A percentile compares a stretch with the other conserved stretches of the same genome.
Conservation (phyloP, 2,113 vertebrate genomes). For the Aphelocoma coerulescens region DNA sequence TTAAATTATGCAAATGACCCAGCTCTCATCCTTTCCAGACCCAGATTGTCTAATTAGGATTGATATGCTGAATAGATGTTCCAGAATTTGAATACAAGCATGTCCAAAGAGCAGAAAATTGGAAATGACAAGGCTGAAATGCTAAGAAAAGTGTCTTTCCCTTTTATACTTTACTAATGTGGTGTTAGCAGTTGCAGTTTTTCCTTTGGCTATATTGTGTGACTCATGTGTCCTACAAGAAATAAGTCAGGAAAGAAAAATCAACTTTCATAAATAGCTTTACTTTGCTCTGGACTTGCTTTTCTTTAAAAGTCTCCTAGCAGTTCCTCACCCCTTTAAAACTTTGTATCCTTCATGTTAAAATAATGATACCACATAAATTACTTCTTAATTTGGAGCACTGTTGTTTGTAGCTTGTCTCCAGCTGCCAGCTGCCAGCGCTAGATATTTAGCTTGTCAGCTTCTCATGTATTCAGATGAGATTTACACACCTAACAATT, state of each 20-base stretch:
- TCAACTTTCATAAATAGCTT: constrained; percentile 62
- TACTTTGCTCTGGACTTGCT: constrained; percentile 48
- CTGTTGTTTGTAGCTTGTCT: constrained; percentile 10
- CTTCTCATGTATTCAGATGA: not conserved
- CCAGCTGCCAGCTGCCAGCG: constrained; percentile 11
- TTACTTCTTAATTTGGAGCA: constrained; percentile 42
- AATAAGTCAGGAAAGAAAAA: constrained; percentile 62
- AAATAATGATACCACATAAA: constrained; percentile 57
- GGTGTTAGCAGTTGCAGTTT: constrained; percentile 77
- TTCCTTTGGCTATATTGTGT: constrained; percentile 74
- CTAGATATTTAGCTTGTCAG: not conserved
- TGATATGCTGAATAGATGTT: constrained; percentile 99
- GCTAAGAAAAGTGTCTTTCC: constrained; percentile 94
- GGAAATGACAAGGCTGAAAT: constrained; percentile 99
- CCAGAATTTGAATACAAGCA: constrained; percentile 99
- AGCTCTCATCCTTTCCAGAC: constrained; percentile 96
- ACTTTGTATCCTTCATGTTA: constrained; percentile 5
- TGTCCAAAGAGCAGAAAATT: constrained; percentile 99
- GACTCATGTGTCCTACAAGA: constrained; percentile 73
- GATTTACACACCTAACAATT: not conserved
- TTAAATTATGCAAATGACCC: constrained; percentile 99
- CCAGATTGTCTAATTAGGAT: constrained; percentile 99
- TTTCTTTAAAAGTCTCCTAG: constrained; percentile 40
- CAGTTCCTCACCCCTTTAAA: constrained; percentile 15
- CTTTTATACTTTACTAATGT: constrained; percentile 83